Evolutionary conservation across 2,888 invertebrate genomes (phyloP).

Genomic region (Noctua janthe): DNA sequence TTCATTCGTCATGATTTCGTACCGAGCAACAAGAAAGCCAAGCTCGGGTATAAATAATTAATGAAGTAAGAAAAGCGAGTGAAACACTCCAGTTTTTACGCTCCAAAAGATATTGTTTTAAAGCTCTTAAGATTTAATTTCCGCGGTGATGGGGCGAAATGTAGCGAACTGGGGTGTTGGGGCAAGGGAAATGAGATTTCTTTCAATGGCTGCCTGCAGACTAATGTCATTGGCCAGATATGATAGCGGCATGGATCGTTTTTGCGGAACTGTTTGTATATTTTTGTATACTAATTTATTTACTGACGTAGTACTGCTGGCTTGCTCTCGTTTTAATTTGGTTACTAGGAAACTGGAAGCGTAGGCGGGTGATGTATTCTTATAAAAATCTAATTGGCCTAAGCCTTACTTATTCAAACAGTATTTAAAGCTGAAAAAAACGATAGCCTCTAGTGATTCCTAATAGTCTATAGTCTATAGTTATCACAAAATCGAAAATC

Average conservation of each 20-base stretch:
- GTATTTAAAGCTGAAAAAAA: not conserved
- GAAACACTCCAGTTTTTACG: constrained; percentile 71
- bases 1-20: constrained; percentile 72
- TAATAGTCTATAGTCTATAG: too few species aligned
- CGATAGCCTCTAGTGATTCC: not conserved
- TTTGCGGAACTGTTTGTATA: not conserved
- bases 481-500: not conserved
- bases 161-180: constrained; percentile 44
- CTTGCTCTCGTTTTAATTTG: not conserved
- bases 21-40: constrained; percentile 65
- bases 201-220: constrained; percentile 44
- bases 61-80: constrained; percentile 68
- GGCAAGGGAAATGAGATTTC: constrained; percentile 53
- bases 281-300: constrained; percentile 13
- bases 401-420: not conserved
- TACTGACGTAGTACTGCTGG: not conserved
- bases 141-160: constrained; percentile 56
- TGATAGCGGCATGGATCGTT: constrained; percentile 7
- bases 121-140: constrained; percentile 68
- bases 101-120: constrained; percentile 68
- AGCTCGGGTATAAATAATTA: constrained; percentile 71
- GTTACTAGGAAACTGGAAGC: not conserved
- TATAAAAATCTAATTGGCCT: not conserved
- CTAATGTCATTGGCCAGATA: constrained; percentile 40
- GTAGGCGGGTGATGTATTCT: not conserved